Evolutionary conservation across 1,140 invertebrate species (phyloP), one percentile per base, ranked within the genome.

Genomic region (Ostrea denselamellosa): DNA sequence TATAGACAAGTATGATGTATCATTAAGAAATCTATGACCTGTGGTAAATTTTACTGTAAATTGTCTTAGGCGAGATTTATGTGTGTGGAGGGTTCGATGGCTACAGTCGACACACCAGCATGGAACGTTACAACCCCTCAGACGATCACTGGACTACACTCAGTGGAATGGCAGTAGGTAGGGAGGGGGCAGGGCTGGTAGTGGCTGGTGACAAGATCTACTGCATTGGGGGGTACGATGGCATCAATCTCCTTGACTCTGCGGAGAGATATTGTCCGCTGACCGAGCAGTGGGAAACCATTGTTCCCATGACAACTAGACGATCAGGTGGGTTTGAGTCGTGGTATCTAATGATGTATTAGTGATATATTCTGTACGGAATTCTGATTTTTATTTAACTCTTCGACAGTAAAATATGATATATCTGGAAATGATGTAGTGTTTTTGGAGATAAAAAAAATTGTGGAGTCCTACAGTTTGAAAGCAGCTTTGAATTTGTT

Each of bases 11-110:
- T 44, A 44, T 2, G 77, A 93, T 95, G 10, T 95, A 93, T 91
- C 93, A 94, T 19, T 95, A 93, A 92, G 94, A 94, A 17, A 2
- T 1, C 34, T 44, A 44, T 44, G 34, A 44, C 34, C 34, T 44
- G 34, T 44, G 5, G 34, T 5, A 44, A 44, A 44, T 5, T 44
- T 44, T 81, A 5, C 71, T 44, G 25, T 25, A 14, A 19, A 53
- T 83, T 2, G 9, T 51, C 83, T 77, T 88, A 94, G 94, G 92
- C 53, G 91, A 91, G 77, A 93, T 95, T 17, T 95, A 93, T 90
- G 93, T 95, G 25, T 95, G 94, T 92, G 94, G 94, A 17, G 94
- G 94, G 2, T 95, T 95, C 90, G 94, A 94, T 91, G 94, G 94
- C 8, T 92, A 92, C 83, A 91, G 91, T 25, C 89, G 94, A n/a